Evolutionary conservation across 64 coral and sea anemone genomes (phyloP).

Genomic region (Stylophora pistillata): DNA sequence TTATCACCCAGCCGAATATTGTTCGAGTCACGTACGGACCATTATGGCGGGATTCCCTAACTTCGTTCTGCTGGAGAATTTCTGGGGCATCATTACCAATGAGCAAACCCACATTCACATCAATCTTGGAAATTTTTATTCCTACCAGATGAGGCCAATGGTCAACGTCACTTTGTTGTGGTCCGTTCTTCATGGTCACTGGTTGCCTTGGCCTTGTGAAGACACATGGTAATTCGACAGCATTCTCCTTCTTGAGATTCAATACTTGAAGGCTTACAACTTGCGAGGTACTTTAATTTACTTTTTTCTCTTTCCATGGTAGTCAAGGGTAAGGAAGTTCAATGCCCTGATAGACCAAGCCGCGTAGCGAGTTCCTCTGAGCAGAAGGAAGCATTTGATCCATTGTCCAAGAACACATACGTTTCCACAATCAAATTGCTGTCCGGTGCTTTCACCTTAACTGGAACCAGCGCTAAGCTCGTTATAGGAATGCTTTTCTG

Average conservation of each 20-base stretch:
- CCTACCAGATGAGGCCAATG: slow-evolving; percentile 22
- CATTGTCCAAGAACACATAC: slow-evolving; percentile 47
- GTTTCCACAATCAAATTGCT: slow-evolving; percentile 3
- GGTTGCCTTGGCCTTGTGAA: neutral
- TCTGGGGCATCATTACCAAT: neutral
- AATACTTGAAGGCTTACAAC: neutral
- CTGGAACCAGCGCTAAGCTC: too few species aligned
- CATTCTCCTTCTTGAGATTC: slow-evolving; percentile 12
- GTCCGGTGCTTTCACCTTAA: too few species aligned
- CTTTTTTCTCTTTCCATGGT: slow-evolving; percentile 13
- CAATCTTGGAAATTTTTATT: neutral
- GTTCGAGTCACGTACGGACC: neutral
- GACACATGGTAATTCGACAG: slow-evolving; percentile 4
- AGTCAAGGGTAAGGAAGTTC: slow-evolving; percentile 33
- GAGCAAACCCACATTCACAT: neutral
- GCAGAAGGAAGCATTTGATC: slow-evolving; percentile 45
- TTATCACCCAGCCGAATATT: neutral
- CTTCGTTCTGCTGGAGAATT: neutral
- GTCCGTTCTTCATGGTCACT: neutral
- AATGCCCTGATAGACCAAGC: neutral
- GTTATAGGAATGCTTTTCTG: too few species aligned
- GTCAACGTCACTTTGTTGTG: neutral
- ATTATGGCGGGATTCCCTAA: neutral
- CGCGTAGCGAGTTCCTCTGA: neutral
- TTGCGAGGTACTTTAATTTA: neutral